A percentile compares a stretch with the other conserved stretches of the same genome.
Evolutionary conservation across 2,888 invertebrate genomes (phyloP).

Genomic region (Graphium colonna): DNA sequence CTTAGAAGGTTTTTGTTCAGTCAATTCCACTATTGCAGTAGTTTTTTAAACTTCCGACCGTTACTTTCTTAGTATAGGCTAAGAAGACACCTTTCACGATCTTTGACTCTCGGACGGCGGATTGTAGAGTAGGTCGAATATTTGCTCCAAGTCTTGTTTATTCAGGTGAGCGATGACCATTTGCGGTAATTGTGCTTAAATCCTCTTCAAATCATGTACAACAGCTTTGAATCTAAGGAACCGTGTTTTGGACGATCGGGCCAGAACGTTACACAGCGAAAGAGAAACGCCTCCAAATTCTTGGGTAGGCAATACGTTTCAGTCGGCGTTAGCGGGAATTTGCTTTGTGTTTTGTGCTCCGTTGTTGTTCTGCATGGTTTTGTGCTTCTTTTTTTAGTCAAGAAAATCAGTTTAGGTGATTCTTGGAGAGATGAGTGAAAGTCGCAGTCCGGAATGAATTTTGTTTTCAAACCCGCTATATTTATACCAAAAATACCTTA

Average conservation of each 20-base stretch:
- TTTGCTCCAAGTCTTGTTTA: not conserved
- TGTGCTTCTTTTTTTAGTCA: too few relatives aligned
- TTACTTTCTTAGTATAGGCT: constrained; percentile 3
- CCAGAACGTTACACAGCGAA: not conserved
- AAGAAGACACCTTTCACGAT: not conserved
- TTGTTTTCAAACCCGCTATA: too few relatives aligned
- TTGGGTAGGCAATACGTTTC: too few relatives aligned
- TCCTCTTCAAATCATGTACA: not conserved
- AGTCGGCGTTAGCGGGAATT: too few relatives aligned
- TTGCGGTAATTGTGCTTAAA: not conserved
- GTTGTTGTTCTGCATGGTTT: too few relatives aligned
- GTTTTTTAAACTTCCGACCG: not conserved
- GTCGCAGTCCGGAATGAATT: too few relatives aligned
- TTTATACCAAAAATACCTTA: too few relatives aligned
- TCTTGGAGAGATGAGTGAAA: too few relatives aligned
- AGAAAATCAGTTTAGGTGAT: too few relatives aligned
- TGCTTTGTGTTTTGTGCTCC: too few relatives aligned
- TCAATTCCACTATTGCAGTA: too few relatives aligned
- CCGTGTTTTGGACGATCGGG: not conserved
- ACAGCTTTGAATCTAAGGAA: not conserved
- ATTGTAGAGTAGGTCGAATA: not conserved
- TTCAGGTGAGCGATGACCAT: not conserved
- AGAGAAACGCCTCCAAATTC: not conserved
- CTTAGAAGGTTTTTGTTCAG: constrained; percentile 26
- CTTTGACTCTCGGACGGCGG: not conserved